phyloP scores from a whole-genome alignment of 2,113 vertebrate genomes.

The Corynorhinus townsendii region DNA sequence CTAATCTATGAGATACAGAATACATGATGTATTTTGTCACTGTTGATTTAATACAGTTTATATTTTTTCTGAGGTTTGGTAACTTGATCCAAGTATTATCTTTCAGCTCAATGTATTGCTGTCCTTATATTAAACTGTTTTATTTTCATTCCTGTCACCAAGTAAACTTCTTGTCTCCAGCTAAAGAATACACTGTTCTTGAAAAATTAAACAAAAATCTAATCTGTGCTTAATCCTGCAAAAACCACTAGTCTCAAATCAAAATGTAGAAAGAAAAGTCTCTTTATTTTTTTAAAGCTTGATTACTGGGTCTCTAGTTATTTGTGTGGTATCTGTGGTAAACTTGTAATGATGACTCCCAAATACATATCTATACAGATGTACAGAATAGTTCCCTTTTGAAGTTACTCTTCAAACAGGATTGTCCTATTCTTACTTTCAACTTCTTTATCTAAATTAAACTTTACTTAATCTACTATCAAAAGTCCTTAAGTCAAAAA shows the following conservation, averaged over 20 bases:
- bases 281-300: background rate
- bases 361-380: background rate
- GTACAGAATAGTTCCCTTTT: background rate
- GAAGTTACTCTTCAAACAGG: background rate
- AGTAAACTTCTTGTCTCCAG: slow-evolving; percentile 45
- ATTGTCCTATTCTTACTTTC: background rate
- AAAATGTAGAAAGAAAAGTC: background rate
- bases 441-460: background rate
- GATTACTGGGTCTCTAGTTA: background rate
- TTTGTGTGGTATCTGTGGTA: background rate
- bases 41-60: slow-evolving; percentile 50
- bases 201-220: slow-evolving; percentile 33
- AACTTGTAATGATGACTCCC: background rate
- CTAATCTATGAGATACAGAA: slow-evolving; percentile 32
- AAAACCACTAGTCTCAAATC: background rate
- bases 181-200: slow-evolving; percentile 47
- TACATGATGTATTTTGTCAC: slow-evolving; percentile 18
- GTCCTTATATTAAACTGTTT: slow-evolving; percentile 56
- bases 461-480: background rate
- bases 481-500: background rate
- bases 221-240: background rate
- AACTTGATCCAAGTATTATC: slow-evolving; percentile 54
- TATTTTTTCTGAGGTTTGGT: slow-evolving; percentile 29
- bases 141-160: slow-evolving; percentile 42
- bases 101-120: slow-evolving; percentile 56